These are phyloP conservation scores for Vulpes vulpes DNA, from an alignment of 2,113 vertebrate species.

Conservation along the genomic window DNA sequence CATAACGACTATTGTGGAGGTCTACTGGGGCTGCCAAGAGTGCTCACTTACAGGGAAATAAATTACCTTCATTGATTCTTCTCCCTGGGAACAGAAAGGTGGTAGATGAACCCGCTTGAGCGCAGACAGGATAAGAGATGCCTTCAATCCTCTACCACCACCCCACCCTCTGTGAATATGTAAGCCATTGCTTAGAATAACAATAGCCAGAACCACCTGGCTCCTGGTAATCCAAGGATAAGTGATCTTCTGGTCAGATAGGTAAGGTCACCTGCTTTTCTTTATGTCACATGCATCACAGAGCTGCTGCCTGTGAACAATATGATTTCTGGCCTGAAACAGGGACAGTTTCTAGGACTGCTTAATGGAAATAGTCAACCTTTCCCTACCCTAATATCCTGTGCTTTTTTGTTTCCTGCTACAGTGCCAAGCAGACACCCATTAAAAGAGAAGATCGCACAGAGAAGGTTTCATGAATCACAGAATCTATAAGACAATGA, in stretches of 20 bases:
- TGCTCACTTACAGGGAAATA: not conserved
- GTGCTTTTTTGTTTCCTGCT: not conserved
- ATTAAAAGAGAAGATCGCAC: not conserved
- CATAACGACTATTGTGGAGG: not conserved
- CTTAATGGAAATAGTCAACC: not conserved
- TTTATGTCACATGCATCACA: not conserved
- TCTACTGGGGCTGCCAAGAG: not conserved
- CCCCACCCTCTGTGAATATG: not conserved
- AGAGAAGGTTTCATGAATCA: not conserved
- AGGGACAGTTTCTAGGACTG: not conserved
- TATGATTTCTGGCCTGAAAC: not conserved
- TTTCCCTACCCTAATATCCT: not conserved
- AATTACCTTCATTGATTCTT: not conserved
- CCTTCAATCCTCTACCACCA: rapidly evolving
- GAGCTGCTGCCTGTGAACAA: not conserved
- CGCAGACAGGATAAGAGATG: not conserved
- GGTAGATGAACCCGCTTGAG: not conserved
- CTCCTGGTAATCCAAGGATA: not conserved
- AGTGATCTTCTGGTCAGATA: not conserved
- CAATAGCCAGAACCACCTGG: not conserved
- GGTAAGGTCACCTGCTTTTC: not conserved
- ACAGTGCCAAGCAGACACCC: not conserved
- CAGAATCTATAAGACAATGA: not conserved
- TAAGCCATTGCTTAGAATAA: not conserved
- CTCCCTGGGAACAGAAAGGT: not conserved